Evolutionary conservation across 2,888 invertebrate genomes (phyloP).

Genomic region (Timema cristinae): DNA sequence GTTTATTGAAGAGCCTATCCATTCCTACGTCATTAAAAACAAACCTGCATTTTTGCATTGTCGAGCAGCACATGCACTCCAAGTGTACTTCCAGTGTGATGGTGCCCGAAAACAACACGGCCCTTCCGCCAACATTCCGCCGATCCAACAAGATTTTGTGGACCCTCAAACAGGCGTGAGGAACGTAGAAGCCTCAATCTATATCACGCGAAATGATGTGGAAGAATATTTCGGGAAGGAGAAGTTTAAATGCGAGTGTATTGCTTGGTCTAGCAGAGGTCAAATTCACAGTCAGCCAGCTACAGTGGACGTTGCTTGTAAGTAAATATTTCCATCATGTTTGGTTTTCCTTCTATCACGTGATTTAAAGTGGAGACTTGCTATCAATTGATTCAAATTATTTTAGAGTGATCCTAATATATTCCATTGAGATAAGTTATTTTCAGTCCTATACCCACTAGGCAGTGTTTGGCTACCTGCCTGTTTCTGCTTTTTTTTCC

Average conservation of each 20-base stretch:
- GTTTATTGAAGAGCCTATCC: slow-evolving; percentile 83
- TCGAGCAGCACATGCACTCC: slow-evolving; percentile 83
- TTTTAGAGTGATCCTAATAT: too few species aligned
- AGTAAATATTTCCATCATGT: slow-evolving; percentile 51
- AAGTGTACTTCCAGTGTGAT: slow-evolving; percentile 88
- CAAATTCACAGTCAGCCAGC: slow-evolving; percentile 85
- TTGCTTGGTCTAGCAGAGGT: slow-evolving; percentile 85
- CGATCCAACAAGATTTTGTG: slow-evolving; percentile 69
- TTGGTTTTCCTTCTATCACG: too few species aligned
- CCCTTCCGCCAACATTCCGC: neutral
- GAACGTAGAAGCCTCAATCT: slow-evolving; percentile 79
- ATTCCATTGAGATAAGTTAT: too few species aligned
- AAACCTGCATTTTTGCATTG: slow-evolving; percentile 87
- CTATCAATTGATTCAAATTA: too few species aligned
- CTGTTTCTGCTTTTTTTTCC: too few species aligned
- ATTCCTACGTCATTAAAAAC: slow-evolving; percentile 87
- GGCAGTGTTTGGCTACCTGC: too few species aligned
- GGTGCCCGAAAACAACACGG: slow-evolving; percentile 45
- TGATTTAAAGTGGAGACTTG: too few species aligned
- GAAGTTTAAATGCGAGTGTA: slow-evolving; percentile 88
- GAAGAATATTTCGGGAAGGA: slow-evolving; percentile 90
- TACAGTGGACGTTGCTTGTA: slow-evolving; percentile 87
- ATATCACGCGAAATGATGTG: slow-evolving; percentile 82
- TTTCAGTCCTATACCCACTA: too few species aligned
- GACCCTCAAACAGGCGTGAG: slow-evolving; percentile 86